A percentile compares a stretch with the other conserved stretches of the same genome.
These are phyloP conservation scores for Bradypodion pumilum DNA, from an alignment of 2,797 vertebrate species.

Conservation along the genomic window DNA sequence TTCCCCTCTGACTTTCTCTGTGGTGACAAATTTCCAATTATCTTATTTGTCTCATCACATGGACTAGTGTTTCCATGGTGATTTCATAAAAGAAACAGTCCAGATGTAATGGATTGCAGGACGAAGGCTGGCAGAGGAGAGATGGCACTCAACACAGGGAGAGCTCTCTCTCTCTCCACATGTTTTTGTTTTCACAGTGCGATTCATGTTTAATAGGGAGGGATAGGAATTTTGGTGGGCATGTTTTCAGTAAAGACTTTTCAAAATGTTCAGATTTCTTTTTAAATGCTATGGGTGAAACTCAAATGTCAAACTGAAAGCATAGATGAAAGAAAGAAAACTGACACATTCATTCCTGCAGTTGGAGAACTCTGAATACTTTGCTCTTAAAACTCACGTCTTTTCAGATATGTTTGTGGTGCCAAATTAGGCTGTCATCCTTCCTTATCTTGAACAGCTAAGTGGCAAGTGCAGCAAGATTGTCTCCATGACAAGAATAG, in stretches of 20 bases:
- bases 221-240: neutral
- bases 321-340: neutral
- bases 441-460: neutral
- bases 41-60: conserved; percentile 33
- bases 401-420: neutral
- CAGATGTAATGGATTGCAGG: conserved; percentile 16
- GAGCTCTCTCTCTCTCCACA: too few species aligned
- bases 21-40: conserved; percentile 32
- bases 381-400: neutral
- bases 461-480: neutral
- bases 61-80: conserved; percentile 26
- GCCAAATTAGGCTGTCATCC: neutral
- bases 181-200: neutral
- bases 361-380: neutral
- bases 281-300: neutral
- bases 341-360: neutral
- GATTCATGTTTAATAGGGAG: neutral
- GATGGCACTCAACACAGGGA: neutral
- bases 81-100: conserved; percentile 27
- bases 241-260: neutral
- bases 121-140: neutral
- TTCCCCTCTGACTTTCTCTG: neutral
- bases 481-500: neutral
- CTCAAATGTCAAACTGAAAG: neutral
- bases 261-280: neutral